These are phyloP conservation scores for Eucidaris tribuloides DNA, from an alignment of 35 echinoderm and acorn worm genomes.

Conservation along the genomic window DNA sequence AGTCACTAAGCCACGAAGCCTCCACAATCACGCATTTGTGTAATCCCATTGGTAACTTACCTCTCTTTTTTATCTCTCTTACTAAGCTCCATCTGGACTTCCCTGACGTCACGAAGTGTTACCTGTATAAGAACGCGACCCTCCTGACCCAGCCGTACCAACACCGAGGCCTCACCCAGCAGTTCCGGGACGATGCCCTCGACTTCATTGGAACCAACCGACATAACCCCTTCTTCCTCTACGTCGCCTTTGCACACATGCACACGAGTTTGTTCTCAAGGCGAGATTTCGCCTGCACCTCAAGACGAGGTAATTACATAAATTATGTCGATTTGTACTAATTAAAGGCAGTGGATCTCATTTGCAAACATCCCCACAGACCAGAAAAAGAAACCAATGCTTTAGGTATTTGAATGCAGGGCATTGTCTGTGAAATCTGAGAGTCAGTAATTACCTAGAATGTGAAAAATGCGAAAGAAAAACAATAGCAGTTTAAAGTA, in stretches of 20 bases:
- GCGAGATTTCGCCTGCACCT: conserved; percentile 38
- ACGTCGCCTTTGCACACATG: conserved; percentile 45
- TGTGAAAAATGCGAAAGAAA: too few species aligned
- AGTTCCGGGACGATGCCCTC: conserved; percentile 29
- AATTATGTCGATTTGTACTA: too few species aligned
- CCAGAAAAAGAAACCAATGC: too few species aligned
- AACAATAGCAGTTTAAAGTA: too few species aligned
- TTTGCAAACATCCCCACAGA: too few species aligned
- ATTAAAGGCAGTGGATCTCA: too few species aligned
- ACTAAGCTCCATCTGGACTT: neutral
- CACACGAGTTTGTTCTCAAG: conserved; percentile 47
- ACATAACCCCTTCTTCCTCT: conserved; percentile 59
- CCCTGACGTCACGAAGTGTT: neutral
- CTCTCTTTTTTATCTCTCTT: neutral
- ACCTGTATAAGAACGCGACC: conserved; percentile 1
- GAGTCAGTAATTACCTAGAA: too few species aligned
- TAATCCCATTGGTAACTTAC: neutral
- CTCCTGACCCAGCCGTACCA: conserved; percentile 22
- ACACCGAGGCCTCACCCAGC: conserved; percentile 39
- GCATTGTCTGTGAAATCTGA: too few species aligned
- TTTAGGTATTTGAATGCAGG: too few species aligned
- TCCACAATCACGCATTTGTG: too few species aligned
- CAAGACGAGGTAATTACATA: conserved; percentile 70
- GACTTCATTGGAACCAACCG: conserved; percentile 41
- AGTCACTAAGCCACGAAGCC: neutral